Evolutionary conservation across 2,113 vertebrate species (phyloP), one percentile per base, ranked within the genome.

Genomic region (Castor canadensis): DNA sequence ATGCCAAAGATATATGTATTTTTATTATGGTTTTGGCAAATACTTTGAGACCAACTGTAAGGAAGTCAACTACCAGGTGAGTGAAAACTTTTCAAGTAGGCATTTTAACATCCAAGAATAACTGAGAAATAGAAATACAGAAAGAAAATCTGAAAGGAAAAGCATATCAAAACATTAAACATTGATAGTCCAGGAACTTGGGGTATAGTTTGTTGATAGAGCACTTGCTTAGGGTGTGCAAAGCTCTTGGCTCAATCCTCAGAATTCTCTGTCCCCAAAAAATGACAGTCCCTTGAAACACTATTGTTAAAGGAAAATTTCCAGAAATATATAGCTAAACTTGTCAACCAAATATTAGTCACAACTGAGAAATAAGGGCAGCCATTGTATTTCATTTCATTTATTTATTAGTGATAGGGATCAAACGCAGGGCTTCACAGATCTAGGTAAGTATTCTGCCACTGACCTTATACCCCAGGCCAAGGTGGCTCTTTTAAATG

Each of bases 41-140:
- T 95, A 98, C 64, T n/a, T 15, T 10, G 90, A 88, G 52, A 80
- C 56, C 40, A 85, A 93, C 76, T 98, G 98, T 13, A 96, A 97
- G 0, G 97, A 98, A 54, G 95, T 97, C 95, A 97, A 94, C 6
- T 86, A 91, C 6, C 88, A 96, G 66, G 98, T 98, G 47, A 95
- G 96, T 64, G 52, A 2, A 86, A 69, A 43, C 32, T 19, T 1
- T 22, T 54, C 26, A 28, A 15, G n/a, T n/a, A 64, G 45, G 8
- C 28, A 49, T 75, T 40, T 52, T n/a, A 47, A 62, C 19, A 47
- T 30, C 32, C 22, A 71, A n/a, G 35, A n/a, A n/a, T 47, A 49
- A 72, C 22, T 22, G 7, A 35, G 11, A 83, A 83, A 26, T 45
- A 47, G 32, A 72, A 91, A 58, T 3, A 26, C 26, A 60, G 16